Base-by-base conservation (phyloP, 1,140 invertebrate species). In the Gonatopus flavifemur region DNA sequence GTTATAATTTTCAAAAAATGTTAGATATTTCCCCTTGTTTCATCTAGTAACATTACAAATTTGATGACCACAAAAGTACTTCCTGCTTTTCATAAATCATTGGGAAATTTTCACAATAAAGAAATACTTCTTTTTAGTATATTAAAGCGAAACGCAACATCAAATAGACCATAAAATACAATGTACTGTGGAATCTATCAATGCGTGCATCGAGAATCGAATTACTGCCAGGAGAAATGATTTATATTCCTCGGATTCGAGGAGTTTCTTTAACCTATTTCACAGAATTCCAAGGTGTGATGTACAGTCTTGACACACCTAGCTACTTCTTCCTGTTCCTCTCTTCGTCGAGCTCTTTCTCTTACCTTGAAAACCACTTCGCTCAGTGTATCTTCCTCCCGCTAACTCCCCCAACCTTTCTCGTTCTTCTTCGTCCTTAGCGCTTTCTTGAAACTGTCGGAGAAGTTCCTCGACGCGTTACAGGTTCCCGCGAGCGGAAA, bases 251-350 rank as follows among this genome's bases (percentile, higher is more conserved):
- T 49, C 47, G 59, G 50, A 61, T 57, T 62, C 59, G 44, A 45
- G 47, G 39, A 57, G 53, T 50, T 61, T 62, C 59, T 49, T 62
- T 57, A 61, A 61, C 54, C 58, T 59, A 57, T 61, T 61, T 62
- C 59, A 57, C 42, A 35, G 51, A 54, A 57, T 61, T 53, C 57
- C 48, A 48, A 57, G 53, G 25, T 31, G 50, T 25, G 52, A n/a
- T n/a, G n/a, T n/a, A n/a, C n/a, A n/a, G n/a, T n/a, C n/a, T n/a
- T n/a, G n/a, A n/a, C 38, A 32, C 41, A 28, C 30, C 24, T 42
- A 22, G 32, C 28, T 28, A 21, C 36, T 13, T 25, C 12, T 15
- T 19, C 41, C 45, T 18, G n/a, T n/a, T n/a, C n/a, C n/a, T n/a
- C n/a, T n/a, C n/a, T n/a, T n/a, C n/a, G n/a, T 40, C 53, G 38